These are phyloP conservation scores for Echinarachnius parma DNA, from an alignment of 53 echinoderm and acorn worm genomes.

Conservation along the genomic window DNA sequence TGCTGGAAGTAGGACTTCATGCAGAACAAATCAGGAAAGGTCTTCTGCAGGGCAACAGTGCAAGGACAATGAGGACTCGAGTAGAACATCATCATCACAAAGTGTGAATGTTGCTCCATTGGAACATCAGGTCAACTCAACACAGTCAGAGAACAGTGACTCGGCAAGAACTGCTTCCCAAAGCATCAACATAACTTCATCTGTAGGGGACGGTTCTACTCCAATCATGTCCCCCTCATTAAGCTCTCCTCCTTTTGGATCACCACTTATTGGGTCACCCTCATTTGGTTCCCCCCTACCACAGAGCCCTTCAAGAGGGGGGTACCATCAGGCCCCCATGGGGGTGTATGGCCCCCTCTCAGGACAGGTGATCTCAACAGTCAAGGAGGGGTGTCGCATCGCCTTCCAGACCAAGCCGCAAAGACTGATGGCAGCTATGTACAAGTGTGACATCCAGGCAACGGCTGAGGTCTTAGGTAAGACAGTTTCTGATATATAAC, in stretches of 20 bases:
- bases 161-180: too few relatives aligned
- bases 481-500: too few relatives aligned
- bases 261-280: not conserved
- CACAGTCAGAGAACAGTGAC: too few relatives aligned
- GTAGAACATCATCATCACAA: not conserved
- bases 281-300: slow-evolving; percentile 25
- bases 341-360: slow-evolving; percentile 85
- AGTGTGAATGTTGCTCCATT: too few relatives aligned
- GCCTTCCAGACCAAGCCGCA: slow-evolving; percentile 84
- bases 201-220: too few relatives aligned
- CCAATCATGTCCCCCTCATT: not conserved
- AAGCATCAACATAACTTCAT: too few relatives aligned
- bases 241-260: not conserved
- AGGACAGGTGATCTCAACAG: slow-evolving; percentile 95
- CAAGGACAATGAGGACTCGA: not conserved
- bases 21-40: not conserved
- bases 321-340: slow-evolving; percentile 5
- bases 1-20: not conserved
- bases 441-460: slow-evolving; percentile 95
- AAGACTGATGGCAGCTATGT: slow-evolving; percentile 96
- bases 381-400: slow-evolving; percentile 83
- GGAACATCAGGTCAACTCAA: too few relatives aligned
- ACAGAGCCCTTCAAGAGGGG: slow-evolving; percentile 7
- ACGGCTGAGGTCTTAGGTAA: slow-evolving; percentile 93
- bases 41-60: not conserved